phyloP scores from a whole-genome alignment of 2,888 invertebrate genomes.

The Odontocerum albicorne region DNA sequence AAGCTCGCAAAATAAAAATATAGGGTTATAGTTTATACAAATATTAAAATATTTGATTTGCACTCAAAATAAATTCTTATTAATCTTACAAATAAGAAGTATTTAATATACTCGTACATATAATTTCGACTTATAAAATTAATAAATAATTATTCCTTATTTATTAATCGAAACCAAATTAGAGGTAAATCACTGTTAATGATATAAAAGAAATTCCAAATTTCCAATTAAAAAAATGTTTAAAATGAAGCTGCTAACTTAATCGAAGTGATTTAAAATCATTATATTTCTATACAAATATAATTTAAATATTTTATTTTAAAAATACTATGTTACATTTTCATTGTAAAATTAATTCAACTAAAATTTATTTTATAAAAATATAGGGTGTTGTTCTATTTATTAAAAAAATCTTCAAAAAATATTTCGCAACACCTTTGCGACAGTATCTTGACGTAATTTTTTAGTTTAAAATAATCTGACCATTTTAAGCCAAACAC shows the following conservation, averaged over 20 bases:
- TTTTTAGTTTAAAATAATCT: too few species aligned
- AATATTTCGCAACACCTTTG: too few species aligned
- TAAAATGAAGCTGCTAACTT: slow-evolving; percentile 66
- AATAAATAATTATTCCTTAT: slow-evolving; percentile 40
- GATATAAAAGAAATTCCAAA: too few species aligned
- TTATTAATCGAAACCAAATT: slow-evolving; percentile 58
- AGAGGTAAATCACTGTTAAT: slow-evolving; percentile 66
- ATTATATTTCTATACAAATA: slow-evolving; percentile 59
- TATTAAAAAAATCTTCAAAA: too few species aligned
- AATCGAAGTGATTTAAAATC: slow-evolving; percentile 53
- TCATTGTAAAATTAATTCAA: slow-evolving; percentile 63
- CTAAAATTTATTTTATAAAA: too few species aligned
- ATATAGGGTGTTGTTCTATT: too few species aligned
- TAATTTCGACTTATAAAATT: slow-evolving; percentile 58
- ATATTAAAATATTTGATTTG: slow-evolving; percentile 53
- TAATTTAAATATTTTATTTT: slow-evolving; percentile 63
- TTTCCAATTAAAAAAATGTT: too few species aligned
- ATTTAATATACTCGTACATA: slow-evolving; percentile 50
- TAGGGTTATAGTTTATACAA: slow-evolving; percentile 52
- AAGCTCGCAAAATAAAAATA: too few species aligned
- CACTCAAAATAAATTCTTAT: slow-evolving; percentile 50
- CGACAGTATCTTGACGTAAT: too few species aligned
- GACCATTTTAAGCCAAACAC: too few species aligned
- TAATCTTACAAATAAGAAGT: slow-evolving; percentile 13
- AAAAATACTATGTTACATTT: slow-evolving; percentile 67